Conservation (phyloP, 2,113 vertebrate genomes). For the Coracopsis vasa region DNA sequence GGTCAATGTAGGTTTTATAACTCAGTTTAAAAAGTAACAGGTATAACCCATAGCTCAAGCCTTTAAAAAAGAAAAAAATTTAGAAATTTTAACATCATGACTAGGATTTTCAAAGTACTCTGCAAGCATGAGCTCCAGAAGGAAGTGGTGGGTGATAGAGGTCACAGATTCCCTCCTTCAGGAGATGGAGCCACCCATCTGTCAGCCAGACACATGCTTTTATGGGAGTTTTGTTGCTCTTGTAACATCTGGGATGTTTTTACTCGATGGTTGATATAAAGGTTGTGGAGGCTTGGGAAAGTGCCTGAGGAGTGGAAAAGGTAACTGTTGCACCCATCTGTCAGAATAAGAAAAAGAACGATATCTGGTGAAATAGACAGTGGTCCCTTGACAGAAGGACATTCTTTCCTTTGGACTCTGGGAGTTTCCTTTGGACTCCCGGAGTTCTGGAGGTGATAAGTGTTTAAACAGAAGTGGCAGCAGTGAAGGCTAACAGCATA, state of each 20-base stretch:
- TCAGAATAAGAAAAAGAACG: background rate
- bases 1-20: background rate
- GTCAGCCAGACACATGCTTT: background rate
- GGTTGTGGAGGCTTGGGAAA: background rate
- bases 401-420: background rate
- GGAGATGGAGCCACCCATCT: background rate
- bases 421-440: background rate
- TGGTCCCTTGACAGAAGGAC: background rate
- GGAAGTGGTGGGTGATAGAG: background rate
- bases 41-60: background rate
- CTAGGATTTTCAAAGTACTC: background rate
- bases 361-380: background rate
- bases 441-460: background rate
- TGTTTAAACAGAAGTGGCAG: background rate
- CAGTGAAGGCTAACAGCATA: accelerated
- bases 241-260: background rate
- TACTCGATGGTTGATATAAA: background rate
- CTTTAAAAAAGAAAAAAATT: background rate
- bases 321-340: background rate
- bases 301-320: background rate
- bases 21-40: background rate
- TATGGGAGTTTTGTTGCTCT: background rate
- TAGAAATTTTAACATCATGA: background rate
- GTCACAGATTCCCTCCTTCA: background rate
- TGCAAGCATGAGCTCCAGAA: background rate